A percentile compares a stretch with the other conserved stretches of the same genome.
Conservation (phyloP, 37 sponge, comb jelly and placozoan genomes). For the Ephydatia muelleri region DNA sequence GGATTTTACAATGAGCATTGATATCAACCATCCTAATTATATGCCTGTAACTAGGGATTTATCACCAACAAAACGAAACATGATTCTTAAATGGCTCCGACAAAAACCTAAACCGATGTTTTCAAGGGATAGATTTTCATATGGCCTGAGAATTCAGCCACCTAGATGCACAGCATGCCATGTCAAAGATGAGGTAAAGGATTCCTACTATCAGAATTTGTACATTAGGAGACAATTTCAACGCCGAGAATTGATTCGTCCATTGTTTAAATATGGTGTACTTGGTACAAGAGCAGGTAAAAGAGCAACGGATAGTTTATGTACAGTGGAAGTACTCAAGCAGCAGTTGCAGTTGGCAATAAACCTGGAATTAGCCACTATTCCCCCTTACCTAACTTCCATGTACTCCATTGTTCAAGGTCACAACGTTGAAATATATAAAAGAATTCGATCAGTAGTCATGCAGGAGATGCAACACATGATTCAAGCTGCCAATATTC, state of each 20-base stretch:
- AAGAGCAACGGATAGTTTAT: background rate
- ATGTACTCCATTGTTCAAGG: constrained; percentile 54
- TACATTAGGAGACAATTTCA: no score
- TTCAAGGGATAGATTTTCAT: background rate
- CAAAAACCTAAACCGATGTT: background rate
- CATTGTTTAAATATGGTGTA: background rate
- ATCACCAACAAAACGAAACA: constrained; percentile 27
- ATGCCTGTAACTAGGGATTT: constrained; percentile 79
- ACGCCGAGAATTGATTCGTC: background rate
- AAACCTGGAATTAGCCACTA: constrained; percentile 44
- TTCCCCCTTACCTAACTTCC: constrained; percentile 55
- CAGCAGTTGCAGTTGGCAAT: constrained; percentile 36
- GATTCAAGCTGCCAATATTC: constrained; percentile 52
- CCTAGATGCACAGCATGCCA: no score
- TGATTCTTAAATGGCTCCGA: constrained; percentile 50
- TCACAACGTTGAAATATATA: constrained; percentile 33
- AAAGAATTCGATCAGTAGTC: constrained; percentile 22
- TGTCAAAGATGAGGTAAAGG: no score
- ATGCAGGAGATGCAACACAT: constrained; percentile 71
- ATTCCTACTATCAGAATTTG: no score
- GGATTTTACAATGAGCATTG: constrained; percentile 24
- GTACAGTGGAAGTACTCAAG: background rate
- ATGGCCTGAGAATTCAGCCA: no score
- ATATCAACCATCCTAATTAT: constrained; percentile 48
- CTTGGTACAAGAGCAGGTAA: background rate